Base-by-base conservation (phyloP, 64 coral and sea anemone genomes). In the Montipora foliosa region DNA sequence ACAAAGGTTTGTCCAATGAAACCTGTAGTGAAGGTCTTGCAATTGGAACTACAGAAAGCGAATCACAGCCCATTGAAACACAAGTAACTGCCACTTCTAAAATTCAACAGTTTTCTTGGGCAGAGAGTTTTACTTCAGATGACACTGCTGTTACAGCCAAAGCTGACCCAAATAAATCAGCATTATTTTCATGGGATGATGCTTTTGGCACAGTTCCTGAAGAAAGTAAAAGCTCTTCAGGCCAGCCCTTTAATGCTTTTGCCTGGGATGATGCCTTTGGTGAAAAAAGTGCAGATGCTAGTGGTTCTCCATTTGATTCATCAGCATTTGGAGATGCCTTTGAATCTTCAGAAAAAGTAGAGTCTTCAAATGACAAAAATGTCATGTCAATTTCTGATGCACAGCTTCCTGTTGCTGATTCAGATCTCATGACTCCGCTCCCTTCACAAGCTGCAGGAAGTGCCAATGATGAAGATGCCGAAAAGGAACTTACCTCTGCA, bases 221-320 rank as follows among this genome's bases (percentile, higher is more conserved):
- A 20, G 29, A n/a, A 69, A 61, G 87, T 71, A 77, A 58, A 48
- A 59, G 15, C 21, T 76, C 72, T 62, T 74, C 47, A 16, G 45
- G 15, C 10, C 47, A 88, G 46, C 20, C 13, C 15, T 5, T 19
- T 45, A 14, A 74, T 75, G 74, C 15, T 16, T 94, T 94, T 81
- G 67, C 83, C 0, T 98, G 89, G 93, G 83, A 95, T 76, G 74
- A 95, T 95, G 93, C 96, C 11, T 89, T 98, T 77, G 84, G 84
- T 59, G 71, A 16, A 5, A 92, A 70, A 8, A 68, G 4, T 8
- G 10, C 16, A 71, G 66, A 72, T 11, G 11, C 21, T 46, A 72
- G 16, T 47, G 47, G 68, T 11, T 48, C 44, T 4, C 64, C n/a
- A 7, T 67, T 90, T 81, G 61, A 81, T 44, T 47, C 29, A 2